Evolutionary conservation across 2,888 invertebrate genomes (phyloP), one percentile per base, ranked within the genome.

Genomic region (Ellobium chinense): DNA sequence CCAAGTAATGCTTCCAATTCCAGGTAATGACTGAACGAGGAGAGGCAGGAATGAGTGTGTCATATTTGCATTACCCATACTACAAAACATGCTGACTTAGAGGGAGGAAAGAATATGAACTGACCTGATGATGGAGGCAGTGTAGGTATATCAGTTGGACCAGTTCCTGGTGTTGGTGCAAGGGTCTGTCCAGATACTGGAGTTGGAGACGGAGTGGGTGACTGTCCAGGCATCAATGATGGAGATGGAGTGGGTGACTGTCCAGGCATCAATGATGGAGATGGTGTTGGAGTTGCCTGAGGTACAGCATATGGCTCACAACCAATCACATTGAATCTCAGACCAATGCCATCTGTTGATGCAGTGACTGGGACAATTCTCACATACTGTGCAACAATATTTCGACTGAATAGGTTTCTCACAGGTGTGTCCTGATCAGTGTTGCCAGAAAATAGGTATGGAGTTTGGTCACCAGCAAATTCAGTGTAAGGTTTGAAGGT

Each of bases 311-410:
- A 86, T 34, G 88, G 88, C 37, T 85, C 85, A 81, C 90, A 90
- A n/a, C 90, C 90, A 3, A 89, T 63, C 24, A 90, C 80, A 70
- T 89, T 87, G 37, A 88, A 84, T 24, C 90, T 79, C 34, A 89
- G 78, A 14, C 86, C 88, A 24, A 85, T 78, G n/a, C 86, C 86
- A 1, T 77, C 69, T 3, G 86, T 82, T 18, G 85, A 79, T 76
- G 85, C 84, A 0, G 70, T 78, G 4, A 85, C 73, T 1, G 89
- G 89, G 58, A 87, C 85, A 29, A 90, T 82, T n/a, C 88, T 85
- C 37, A 90, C 84, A 68, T 85, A 87, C 72, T 85, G 88, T 1
- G 88, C 87, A 12, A 87, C 85, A 65, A 89, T 82, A 81, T 89
- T 86, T 31, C 89, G 84, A 82, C 88, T 89, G 81, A 90, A 89